A percentile compares a stretch with the other conserved stretches of the same genome.
Conservation (phyloP, 1,140 invertebrate genomes). For the Leucophenga varia region DNA sequence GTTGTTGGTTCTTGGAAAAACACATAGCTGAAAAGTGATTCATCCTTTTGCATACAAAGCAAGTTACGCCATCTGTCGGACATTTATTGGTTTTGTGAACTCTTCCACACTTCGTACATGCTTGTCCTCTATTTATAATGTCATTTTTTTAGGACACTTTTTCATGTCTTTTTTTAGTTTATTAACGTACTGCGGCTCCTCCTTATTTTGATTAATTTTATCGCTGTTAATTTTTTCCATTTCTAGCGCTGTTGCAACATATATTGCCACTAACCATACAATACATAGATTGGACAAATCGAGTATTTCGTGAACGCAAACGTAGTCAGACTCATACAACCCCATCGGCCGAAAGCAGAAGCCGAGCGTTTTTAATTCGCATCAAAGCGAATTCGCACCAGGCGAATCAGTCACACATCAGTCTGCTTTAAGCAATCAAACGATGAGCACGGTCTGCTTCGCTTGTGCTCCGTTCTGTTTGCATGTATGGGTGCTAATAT, state of each 20-base stretch:
- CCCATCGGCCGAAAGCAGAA: no score
- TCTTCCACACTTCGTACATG: constrained; percentile 11
- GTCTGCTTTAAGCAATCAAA: no score
- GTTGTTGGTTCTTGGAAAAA: constrained; percentile 9
- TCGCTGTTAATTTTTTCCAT: background rate
- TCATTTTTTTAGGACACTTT: constrained; percentile 8
- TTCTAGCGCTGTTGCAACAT: background rate
- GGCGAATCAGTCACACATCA: no score
- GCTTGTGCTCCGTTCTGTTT: no score
- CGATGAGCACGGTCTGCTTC: no score
- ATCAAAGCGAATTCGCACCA: no score
- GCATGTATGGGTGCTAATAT: no score
- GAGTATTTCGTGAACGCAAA: no score
- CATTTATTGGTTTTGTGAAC: constrained; percentile 15
- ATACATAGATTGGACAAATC: no score
- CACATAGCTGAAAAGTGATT: constrained; percentile 27
- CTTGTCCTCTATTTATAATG: constrained; percentile 10
- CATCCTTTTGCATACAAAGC: constrained; percentile 19
- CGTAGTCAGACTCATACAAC: no score
- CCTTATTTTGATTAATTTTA: background rate
- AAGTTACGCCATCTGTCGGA: constrained; percentile 21
- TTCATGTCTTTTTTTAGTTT: background rate
- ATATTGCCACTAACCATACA: background rate
- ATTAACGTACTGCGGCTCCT: background rate
- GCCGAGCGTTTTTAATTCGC: no score